Evolutionary conservation across 2,888 invertebrate species (phyloP).

Genomic region (Uloborus plumipes): DNA sequence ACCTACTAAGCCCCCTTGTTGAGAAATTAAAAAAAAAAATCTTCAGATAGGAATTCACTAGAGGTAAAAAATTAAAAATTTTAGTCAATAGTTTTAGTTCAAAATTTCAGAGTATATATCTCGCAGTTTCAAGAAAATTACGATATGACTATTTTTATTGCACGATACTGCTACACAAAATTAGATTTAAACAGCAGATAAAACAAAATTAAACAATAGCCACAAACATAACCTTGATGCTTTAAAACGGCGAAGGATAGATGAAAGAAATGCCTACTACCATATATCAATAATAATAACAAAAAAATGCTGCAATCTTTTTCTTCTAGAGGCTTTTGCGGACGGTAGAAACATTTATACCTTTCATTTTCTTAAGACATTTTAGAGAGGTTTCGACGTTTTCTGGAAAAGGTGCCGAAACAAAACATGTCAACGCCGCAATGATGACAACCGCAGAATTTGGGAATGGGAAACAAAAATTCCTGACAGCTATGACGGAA

Average conservation of each 20-base stretch:
- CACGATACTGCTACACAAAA: too few relatives aligned
- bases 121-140: too few relatives aligned
- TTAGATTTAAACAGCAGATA: not conserved
- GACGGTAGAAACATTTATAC: conserved; percentile 57
- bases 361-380: conserved; percentile 32
- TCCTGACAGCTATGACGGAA: conserved; percentile 37
- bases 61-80: too few relatives aligned
- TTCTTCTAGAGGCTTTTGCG: conserved; percentile 34
- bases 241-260: too few relatives aligned
- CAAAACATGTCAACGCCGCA: conserved; percentile 51
- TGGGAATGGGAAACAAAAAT: conserved; percentile 33
- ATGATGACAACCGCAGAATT: conserved; percentile 56
- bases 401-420: conserved; percentile 35
- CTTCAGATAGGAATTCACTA: too few relatives aligned
- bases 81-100: too few relatives aligned
- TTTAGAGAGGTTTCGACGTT: conserved; percentile 40
- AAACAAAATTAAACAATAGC: not conserved
- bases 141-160: too few relatives aligned
- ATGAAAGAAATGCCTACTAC: conserved; percentile 7
- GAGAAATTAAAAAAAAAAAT: too few relatives aligned
- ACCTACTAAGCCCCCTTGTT: too few relatives aligned
- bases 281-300: not conserved
- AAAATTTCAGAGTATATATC: too few relatives aligned
- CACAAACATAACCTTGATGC: too few relatives aligned
- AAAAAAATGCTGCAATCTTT: conserved; percentile 55